phyloP scores from a whole-genome alignment of 2,113 vertebrate genomes.

The Amia ocellicauda region DNA sequence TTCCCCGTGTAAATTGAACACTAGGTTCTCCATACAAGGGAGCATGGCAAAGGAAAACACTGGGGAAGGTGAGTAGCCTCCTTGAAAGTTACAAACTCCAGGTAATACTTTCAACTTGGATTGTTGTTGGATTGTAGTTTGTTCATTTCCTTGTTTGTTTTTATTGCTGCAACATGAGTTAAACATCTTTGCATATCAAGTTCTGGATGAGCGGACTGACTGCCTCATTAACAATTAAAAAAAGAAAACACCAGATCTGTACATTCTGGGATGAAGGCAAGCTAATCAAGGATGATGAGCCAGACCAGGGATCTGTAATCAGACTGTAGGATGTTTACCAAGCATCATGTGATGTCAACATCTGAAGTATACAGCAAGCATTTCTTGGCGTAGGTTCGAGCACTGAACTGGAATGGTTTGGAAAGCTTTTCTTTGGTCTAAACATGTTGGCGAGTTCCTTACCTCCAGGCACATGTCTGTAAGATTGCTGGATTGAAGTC shows the following conservation, averaged over 20 bases:
- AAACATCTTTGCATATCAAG: slow-evolving; percentile 33
- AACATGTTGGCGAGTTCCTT: slow-evolving; percentile 36
- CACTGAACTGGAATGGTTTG: slow-evolving; percentile 30
- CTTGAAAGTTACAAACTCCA: slow-evolving; percentile 26
- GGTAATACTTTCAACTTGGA: slow-evolving; percentile 16
- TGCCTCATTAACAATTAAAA: slow-evolving; percentile 35
- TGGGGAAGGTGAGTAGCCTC: slow-evolving; percentile 8
- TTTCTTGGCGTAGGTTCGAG: slow-evolving; percentile 40
- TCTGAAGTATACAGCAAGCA: slow-evolving; percentile 42
- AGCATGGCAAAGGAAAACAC: slow-evolving; percentile 23
- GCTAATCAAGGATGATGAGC: slow-evolving; percentile 35
- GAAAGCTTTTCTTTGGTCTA: slow-evolving; percentile 39
- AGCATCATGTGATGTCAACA: slow-evolving; percentile 50
- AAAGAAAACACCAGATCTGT: slow-evolving; percentile 34
- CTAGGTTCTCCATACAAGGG: slow-evolving; percentile 28
- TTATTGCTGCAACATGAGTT: too few species aligned
- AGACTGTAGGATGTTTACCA: slow-evolving; percentile 35
- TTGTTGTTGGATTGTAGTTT: slow-evolving; percentile 17
- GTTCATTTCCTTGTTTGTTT: too few species aligned
- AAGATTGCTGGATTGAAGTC: slow-evolving; percentile 32
- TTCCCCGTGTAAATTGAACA: slow-evolving; percentile 45
- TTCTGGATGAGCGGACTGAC: slow-evolving; percentile 20
- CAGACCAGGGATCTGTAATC: slow-evolving; percentile 39
- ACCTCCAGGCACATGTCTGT: slow-evolving; percentile 30
- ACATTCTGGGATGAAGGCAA: slow-evolving; percentile 32